Percentiles rank a stretch among this genome's conserved stretches.
Conservation (phyloP, 2,113 vertebrate genomes). For the Aphelocoma coerulescens region DNA sequence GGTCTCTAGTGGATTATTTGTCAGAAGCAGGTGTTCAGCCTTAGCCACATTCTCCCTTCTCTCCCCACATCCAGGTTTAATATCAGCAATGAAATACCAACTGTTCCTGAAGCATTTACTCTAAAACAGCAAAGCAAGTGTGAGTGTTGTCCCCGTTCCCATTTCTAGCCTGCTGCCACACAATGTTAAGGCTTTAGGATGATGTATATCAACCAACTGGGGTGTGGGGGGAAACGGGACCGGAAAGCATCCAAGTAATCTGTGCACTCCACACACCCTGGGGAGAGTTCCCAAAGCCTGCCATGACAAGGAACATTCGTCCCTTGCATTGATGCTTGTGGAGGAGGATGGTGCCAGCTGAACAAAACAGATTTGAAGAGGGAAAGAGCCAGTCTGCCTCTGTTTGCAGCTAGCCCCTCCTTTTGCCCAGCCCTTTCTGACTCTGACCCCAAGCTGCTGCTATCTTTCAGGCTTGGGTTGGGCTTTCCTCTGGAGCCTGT, state of each 20-base stretch:
- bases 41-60: neutral
- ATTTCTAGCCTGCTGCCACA: neutral
- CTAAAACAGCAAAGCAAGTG: neutral
- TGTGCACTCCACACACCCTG: neutral
- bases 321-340: neutral
- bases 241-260: neutral
- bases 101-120: neutral
- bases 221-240: neutral
- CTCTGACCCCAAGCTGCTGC: neutral
- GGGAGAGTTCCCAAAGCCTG: neutral
- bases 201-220: neutral
- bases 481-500: neutral
- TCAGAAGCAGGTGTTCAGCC: neutral
- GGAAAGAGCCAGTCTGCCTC: neutral
- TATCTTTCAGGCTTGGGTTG: neutral
- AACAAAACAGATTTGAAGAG: neutral
- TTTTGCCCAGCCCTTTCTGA: neutral
- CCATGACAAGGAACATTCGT: neutral
- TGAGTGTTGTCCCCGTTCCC: neutral
- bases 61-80: neutral
- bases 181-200: neutral
- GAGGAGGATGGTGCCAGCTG: neutral
- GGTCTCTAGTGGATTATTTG: neutral
- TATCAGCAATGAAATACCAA: neutral
- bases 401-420: neutral